Base-by-base conservation (phyloP, 2,113 vertebrate species). In the Salvelinus alpinus region DNA sequence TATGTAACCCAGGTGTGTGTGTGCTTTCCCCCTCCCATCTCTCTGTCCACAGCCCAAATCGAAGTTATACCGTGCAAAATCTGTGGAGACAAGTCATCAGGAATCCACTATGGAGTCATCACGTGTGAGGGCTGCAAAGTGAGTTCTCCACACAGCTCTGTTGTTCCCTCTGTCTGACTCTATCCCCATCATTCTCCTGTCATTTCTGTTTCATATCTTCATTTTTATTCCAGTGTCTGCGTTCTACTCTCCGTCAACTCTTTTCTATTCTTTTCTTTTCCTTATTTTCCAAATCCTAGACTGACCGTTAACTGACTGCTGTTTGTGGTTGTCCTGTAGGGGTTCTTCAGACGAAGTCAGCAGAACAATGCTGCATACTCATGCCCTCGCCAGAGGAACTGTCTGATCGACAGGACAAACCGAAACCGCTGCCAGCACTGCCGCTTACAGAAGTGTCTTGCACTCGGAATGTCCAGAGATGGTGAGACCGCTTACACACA, bases 41-140 rank as follows among this genome's bases (percentile, higher is more conserved):
- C 60, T 79, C 82, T 71, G 83, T 85, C 93, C 93, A 78, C 93
- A 99, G 98, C 98, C 84, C 98, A 99, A 99, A 99, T 99, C 88
- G 98, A 99, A 98, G 97, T 99, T 84, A 99, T 99, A 96, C 98
- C 98, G 91, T 99, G 98, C 95, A 99, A 99, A 95, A 99, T 99
- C 92, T 99, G 98, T 91, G 97, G 97, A 87, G 98, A 99, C 95
- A 99, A 99, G 87, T 99, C 98, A 81, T 99, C 98, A 76, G 98
- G 98, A 87, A 99, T 99, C 93, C 98, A 99, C 92, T 99, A 99
- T 80, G 98, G 98, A 90, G 98, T 99, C 90, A 99, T 99, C 87
- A 99, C 98, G 1, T 99, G 98, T 88, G 98, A 99, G 93, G 98
- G 98, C 87, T 99, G 98, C 90, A 99, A 99, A 97, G 98, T 99